A percentile compares a stretch with the other conserved stretches of the same genome.
These are phyloP conservation scores for Thalassophryne amazonica DNA, from an alignment of 2,797 vertebrate species.

Conservation along the genomic window DNA sequence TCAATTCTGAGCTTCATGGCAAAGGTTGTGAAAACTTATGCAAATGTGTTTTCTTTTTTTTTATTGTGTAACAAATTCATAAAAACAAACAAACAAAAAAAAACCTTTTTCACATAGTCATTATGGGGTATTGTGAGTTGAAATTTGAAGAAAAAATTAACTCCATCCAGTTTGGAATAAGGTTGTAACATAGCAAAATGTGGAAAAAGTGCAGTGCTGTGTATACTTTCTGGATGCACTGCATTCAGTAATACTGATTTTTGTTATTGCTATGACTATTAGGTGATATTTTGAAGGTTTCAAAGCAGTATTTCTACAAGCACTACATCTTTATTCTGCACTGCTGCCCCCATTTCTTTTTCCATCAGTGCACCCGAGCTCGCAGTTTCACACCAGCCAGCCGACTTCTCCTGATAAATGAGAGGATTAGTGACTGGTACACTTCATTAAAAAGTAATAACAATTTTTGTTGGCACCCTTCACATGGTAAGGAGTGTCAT, in stretches of 20 bases:
- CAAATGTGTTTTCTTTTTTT: too few relatives aligned
- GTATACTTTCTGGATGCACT: background rate
- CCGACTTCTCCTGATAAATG: slow-evolving; percentile 92
- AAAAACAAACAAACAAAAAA: too few relatives aligned
- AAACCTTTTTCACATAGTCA: too few relatives aligned
- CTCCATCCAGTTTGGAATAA: too few relatives aligned
- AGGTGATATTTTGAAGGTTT: slow-evolving; percentile 3
- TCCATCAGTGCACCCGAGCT: slow-evolving; percentile 84
- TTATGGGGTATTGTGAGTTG: too few relatives aligned
- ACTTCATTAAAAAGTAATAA: slow-evolving; percentile 99
- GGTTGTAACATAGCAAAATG: too few relatives aligned
- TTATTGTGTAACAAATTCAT: too few relatives aligned
- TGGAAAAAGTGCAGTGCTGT: too few relatives aligned
- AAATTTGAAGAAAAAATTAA: too few relatives aligned
- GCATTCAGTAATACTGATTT: background rate
- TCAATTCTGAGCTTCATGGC: too few relatives aligned
- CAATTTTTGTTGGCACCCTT: slow-evolving; percentile 99
- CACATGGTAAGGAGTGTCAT: slow-evolving; percentile 94
- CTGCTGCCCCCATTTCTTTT: slow-evolving; percentile 74
- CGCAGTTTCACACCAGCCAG: slow-evolving; percentile 77
- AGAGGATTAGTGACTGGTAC: slow-evolving; percentile 96
- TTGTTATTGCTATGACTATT: background rate
- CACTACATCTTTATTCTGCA: slow-evolving; percentile 28
- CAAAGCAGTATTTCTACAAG: slow-evolving; percentile 19
- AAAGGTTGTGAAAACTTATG: too few relatives aligned